Percentiles rank a stretch among this genome's conserved stretches.
Evolutionary conservation across 2,888 invertebrate genomes (phyloP).

Genomic region (Lepidonotus clava): DNA sequence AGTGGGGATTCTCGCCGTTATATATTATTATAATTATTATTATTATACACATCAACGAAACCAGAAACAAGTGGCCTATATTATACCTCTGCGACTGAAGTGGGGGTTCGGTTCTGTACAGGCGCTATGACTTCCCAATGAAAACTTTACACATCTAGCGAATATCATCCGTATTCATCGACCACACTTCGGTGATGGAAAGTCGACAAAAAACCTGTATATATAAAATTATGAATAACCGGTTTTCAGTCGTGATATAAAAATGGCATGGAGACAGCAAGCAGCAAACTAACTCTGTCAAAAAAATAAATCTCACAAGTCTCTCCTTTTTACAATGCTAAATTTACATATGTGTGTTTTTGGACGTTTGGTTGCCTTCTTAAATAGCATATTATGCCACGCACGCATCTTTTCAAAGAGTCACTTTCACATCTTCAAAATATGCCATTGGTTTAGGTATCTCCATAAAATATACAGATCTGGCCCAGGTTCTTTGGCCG

Average conservation of each 20-base stretch:
- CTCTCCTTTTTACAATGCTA: slow-evolving; percentile 51
- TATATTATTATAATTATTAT: too few relatives aligned
- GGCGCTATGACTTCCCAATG: background rate
- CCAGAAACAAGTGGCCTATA: slow-evolving; percentile 24
- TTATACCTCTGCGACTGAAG: slow-evolving; percentile 14
- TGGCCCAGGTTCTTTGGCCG: background rate
- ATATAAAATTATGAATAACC: slow-evolving; percentile 50
- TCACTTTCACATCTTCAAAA: slow-evolving; percentile 51
- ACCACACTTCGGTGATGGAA: background rate
- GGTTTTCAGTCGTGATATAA: slow-evolving; percentile 38
- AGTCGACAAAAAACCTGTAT: slow-evolving; percentile 1
- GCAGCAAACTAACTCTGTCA: slow-evolving; percentile 52
- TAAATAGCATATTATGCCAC: slow-evolving; percentile 52
- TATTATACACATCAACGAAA: slow-evolving; percentile 45
- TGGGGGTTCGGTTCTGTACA: background rate
- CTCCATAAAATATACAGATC: slow-evolving; percentile 50
- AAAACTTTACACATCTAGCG: background rate
- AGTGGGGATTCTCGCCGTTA: background rate
- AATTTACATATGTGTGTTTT: slow-evolving; percentile 50
- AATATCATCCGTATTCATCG: background rate
- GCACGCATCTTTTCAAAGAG: slow-evolving; percentile 11
- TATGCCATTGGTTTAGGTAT: slow-evolving; percentile 22
- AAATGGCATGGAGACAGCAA: slow-evolving; percentile 38
- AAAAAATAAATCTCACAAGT: slow-evolving; percentile 52
- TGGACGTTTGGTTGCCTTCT: slow-evolving; percentile 40